Percentiles rank a stretch among this genome's conserved stretches.
phyloP scores from a whole-genome alignment of 2,797 vertebrate species.

The Sus cebifrons region DNA sequence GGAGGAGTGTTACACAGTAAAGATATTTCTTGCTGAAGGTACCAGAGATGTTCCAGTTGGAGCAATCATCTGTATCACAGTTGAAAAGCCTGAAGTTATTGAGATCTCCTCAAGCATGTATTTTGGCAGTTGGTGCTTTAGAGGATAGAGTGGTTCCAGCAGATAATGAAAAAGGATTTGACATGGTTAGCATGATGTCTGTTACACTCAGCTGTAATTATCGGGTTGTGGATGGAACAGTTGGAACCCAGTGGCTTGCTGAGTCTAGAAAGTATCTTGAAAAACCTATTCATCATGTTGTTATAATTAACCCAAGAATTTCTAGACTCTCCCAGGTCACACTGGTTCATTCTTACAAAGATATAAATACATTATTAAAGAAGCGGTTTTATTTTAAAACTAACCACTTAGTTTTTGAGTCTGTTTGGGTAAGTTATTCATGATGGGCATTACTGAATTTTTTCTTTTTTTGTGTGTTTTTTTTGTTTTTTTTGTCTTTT shows the following conservation, averaged over 20 bases:
- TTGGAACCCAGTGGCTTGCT: constrained; percentile 98
- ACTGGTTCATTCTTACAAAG: constrained; percentile 87
- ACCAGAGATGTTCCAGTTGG: constrained; percentile 97
- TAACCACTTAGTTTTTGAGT: constrained; percentile 89
- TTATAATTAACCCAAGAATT: constrained; percentile 91
- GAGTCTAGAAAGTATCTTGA: constrained; percentile 98
- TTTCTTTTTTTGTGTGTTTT: too few species aligned
- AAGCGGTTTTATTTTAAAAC: constrained; percentile 89
- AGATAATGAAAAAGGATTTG: constrained; percentile 90
- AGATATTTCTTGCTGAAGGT: constrained; percentile 97
- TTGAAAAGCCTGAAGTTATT: constrained; percentile 91
- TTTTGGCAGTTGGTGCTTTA: too few species aligned
- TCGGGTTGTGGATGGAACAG: constrained; percentile 97
- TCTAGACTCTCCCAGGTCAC: constrained; percentile 82
- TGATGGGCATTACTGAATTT: constrained; percentile 86
- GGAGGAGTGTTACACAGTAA: constrained; percentile 98
- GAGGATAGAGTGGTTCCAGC: too few species aligned
- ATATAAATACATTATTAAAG: constrained; percentile 90
- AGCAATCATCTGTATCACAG: constrained; percentile 97
- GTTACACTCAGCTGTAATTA: constrained; percentile 99
- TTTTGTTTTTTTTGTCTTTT: too few species aligned
- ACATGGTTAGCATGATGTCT: constrained; percentile 96
- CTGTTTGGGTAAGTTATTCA: constrained; percentile 90
- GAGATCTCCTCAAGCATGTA: too few species aligned
- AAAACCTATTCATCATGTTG: constrained; percentile 97